These are phyloP conservation scores for Camelus dromedarius DNA, from an alignment of 2,113 vertebrate species.

Conservation along the genomic window DNA sequence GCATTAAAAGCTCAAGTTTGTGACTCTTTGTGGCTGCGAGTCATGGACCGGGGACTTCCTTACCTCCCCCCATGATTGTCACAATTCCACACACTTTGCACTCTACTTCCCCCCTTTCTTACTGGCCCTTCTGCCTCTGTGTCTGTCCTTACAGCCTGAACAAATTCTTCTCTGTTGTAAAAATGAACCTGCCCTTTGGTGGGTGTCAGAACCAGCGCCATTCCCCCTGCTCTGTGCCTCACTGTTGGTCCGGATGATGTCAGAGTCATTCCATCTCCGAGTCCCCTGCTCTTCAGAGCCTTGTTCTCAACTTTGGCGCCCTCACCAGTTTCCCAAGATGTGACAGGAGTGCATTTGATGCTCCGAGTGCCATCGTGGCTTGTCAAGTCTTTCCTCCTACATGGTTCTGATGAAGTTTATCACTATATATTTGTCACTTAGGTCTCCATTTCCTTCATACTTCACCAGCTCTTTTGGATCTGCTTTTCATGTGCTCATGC, in stretches of 20 bases:
- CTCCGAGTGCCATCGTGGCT: not conserved
- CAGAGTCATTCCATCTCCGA: fast-evolving
- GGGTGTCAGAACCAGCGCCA: not conserved
- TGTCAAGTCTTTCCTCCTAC: fast-evolving
- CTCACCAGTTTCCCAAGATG: not conserved
- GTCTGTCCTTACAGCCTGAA: fast-evolving
- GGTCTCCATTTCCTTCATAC: not conserved
- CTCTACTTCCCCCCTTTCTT: fast-evolving
- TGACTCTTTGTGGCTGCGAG: not conserved
- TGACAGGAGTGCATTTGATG: not conserved
- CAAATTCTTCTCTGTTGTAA: not conserved
- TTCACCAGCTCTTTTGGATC: not conserved
- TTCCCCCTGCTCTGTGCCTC: not conserved
- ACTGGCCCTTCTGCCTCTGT: not conserved
- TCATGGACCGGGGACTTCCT: not conserved
- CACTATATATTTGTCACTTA: not conserved
- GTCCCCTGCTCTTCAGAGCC: not conserved
- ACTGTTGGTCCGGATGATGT: fast-evolving
- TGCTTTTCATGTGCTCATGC: fast-evolving
- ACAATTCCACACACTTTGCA: not conserved
- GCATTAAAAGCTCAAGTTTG: not conserved
- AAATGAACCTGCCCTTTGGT: not conserved
- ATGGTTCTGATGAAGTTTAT: not conserved
- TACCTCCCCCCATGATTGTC: fast-evolving
- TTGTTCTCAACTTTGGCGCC: not conserved